Conservation (phyloP, 2,797 vertebrate genomes). For the Florisuga fusca region DNA sequence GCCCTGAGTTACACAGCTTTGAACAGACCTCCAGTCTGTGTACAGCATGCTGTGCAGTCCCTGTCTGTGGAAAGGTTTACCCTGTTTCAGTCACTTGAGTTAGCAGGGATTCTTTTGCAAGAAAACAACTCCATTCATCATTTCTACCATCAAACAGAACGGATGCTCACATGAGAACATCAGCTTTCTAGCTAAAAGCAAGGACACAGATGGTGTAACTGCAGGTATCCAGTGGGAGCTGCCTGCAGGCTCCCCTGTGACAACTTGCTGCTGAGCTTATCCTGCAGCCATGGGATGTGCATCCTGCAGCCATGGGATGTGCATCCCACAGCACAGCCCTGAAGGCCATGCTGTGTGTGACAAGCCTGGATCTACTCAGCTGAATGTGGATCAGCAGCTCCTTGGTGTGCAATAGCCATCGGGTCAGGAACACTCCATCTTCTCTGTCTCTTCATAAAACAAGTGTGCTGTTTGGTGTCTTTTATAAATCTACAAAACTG, state of each 20-base stretch:
- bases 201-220: neutral
- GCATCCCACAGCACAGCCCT: neutral
- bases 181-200: neutral
- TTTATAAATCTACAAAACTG: neutral
- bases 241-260: neutral
- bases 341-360: rapidly evolving
- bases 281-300: neutral
- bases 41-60: neutral
- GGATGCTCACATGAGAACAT: neutral
- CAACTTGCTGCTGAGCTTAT: neutral
- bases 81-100: neutral
- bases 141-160: neutral
- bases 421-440: neutral
- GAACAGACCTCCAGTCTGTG: rapidly evolving
- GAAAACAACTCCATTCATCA: neutral
- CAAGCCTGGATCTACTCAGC: neutral
- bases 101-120: neutral
- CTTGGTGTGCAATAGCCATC: neutral
- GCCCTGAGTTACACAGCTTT: neutral
- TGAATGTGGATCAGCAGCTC: neutral
- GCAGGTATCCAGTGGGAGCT: neutral
- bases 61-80: neutral
- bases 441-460: neutral
- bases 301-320: neutral
- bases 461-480: neutral